A percentile compares a stretch with the other conserved stretches of the same genome.
Conservation (phyloP, 2,113 vertebrate genomes). For the Tiliqua scincoides region DNA sequence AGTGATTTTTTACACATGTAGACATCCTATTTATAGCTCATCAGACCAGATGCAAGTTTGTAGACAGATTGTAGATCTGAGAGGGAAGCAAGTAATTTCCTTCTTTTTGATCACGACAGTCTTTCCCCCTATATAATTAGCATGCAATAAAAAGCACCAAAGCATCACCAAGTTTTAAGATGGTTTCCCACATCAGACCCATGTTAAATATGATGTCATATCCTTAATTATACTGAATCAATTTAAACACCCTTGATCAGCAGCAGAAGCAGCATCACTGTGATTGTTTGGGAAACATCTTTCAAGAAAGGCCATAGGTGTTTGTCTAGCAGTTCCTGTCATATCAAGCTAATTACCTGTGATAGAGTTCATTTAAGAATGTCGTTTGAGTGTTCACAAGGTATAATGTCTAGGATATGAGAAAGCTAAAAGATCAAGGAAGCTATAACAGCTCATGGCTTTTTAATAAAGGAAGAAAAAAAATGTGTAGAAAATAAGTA, state of each 20-base stretch:
- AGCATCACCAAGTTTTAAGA: conserved; percentile 45
- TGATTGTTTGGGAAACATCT: not conserved
- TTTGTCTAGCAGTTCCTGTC: not conserved
- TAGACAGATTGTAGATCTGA: conserved; percentile 40
- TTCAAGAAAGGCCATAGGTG: not conserved
- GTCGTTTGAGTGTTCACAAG: not conserved
- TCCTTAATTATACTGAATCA: conserved; percentile 48
- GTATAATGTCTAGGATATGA: not conserved
- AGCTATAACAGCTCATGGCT: not conserved
- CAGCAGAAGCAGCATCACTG: not conserved
- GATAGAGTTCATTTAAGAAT: not conserved
- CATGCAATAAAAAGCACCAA: conserved; percentile 44
- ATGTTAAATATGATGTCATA: conserved; percentile 53
- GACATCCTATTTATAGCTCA: conserved; percentile 23
- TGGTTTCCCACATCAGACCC: conserved; percentile 42
- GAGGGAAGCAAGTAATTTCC: conserved; percentile 47
- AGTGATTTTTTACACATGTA: conserved; percentile 4
- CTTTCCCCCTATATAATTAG: conserved; percentile 45
- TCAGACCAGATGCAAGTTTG: conserved; percentile 30
- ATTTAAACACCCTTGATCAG: conserved; percentile 52
- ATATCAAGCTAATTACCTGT: not conserved
- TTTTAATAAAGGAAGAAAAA: not conserved
- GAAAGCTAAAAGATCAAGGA: not conserved
- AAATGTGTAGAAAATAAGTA: not conserved
- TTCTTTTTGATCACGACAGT: conserved; percentile 36